Evolutionary conservation across 2,797 vertebrate species (phyloP), one percentile per base, ranked within the genome.

Genomic region (Saguinus oedipus): DNA sequence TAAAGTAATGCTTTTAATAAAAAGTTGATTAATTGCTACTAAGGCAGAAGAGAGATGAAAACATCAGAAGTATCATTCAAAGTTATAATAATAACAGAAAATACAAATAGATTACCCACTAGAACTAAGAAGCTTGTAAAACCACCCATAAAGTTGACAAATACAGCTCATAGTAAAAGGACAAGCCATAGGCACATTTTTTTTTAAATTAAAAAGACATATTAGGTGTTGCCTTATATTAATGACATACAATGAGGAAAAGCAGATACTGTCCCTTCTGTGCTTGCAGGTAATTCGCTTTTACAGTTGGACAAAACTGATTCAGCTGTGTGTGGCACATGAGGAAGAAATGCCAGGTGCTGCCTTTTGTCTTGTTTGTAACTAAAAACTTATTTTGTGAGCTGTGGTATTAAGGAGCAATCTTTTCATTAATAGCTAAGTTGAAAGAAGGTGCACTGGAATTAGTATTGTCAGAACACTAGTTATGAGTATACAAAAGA

Each of bases 151-250:
- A 89, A 46, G 3, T 86, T 88, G 75, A 94, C 26, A 94, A 78
- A 95, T 84, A 86, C 78, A 89, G 33, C 93, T 93, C 6, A 26
- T 72, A 61, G 42, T 86, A 42, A 90, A 92, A 92, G 55, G 82
- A 85, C 22, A 80, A 84, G 50, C 48, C 57, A 50, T 50, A 84
- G 72, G 64, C 36, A 90, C 61, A 76, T 20, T 96, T 93, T 36
- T 93, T 36, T 95, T 48, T 75, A 33, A 93, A 86, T 88, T 95
- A 93, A 96, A 93, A 94, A 84, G 75, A 76, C 46, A 93, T 78
- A 86, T 59, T 70, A 48, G 46, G 20, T 33, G 57, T 85, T 90
- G 68, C 26, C 68, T 94, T 93, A 59, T 46, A 95, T 86, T 24
- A 85, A 1, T 79, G 39, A 13, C 42, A 61, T 59, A 79, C 15